A percentile compares a stretch with the other conserved stretches of the same genome.
These are phyloP conservation scores for Accipiter virgatus DNA, from an alignment of 2,113 vertebrate species.

Conservation along the genomic window DNA sequence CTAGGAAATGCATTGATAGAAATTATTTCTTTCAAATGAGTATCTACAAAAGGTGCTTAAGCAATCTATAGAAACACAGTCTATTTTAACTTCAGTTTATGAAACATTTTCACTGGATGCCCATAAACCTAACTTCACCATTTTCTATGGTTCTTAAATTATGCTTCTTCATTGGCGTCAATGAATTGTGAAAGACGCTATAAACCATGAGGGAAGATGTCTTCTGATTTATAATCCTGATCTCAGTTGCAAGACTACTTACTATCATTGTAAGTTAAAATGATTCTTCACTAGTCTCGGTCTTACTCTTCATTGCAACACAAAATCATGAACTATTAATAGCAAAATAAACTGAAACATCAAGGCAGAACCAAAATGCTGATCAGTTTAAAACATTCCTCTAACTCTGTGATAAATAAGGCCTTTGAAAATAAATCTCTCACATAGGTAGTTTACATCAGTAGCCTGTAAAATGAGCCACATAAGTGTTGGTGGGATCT, in stretches of 20 bases:
- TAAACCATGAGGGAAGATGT: neutral
- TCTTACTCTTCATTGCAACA: neutral
- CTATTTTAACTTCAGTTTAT: conserved; percentile 29
- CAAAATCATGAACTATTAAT: neutral
- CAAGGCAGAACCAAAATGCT: neutral
- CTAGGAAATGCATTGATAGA: neutral
- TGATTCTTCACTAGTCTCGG: neutral
- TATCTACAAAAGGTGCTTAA: conserved; percentile 21
- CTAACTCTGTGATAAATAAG: neutral
- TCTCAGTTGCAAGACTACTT: neutral
- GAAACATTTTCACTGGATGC: conserved; percentile 5
- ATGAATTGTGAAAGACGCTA: neutral
- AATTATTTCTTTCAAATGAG: neutral
- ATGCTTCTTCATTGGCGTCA: neutral
- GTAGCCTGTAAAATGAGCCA: neutral
- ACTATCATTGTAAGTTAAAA: neutral
- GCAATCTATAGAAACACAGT: neutral
- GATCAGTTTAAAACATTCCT: neutral
- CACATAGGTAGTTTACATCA: neutral
- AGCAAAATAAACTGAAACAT: neutral
- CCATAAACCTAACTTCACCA: neutral
- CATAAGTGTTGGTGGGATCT: neutral
- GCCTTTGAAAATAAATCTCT: neutral
- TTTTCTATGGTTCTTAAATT: conserved; percentile 17
- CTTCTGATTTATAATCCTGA: conserved; percentile 16